Evolutionary conservation across 2,113 vertebrate genomes (phyloP), one percentile per base, ranked within the genome.

Genomic region (Aldabrachelys gigantea): DNA sequence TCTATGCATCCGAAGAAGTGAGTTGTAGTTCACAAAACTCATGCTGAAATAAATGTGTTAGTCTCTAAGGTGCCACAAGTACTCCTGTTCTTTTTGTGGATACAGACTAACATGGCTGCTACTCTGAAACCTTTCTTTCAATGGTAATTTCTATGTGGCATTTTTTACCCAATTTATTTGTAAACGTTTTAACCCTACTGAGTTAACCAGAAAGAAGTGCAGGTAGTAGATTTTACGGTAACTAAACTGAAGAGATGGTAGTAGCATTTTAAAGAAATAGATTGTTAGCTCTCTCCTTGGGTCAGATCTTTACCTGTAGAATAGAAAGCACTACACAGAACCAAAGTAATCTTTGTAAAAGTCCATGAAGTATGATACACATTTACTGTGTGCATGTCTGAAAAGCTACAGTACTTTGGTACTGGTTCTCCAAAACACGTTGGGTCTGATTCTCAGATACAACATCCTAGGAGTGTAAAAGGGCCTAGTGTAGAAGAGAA

Each of bases 111-210:
- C 44, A 44, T 7, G 44, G 44, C 44, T 44, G 44, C 44, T 44
- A 44, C 44, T 44, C 44, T 44, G 44, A 44, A 44, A 44, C 44
- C 44, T 92, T 96, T 95, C 91, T 92, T 89, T 87, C 72, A 83
- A 97, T 96, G 91, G 95, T 97, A 95, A 96, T 94, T 89, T 76
- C 88, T 82, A 84, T n/a, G 13, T 84, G 88, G 29, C 88, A 91
- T 93, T 92, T 94, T 92, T 94, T 44, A 65, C 62, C 50, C 41
- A 85, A 88, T 81, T 96, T 96, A 97, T 95, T 97, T 96, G 96
- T 59, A 94, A 47, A 65, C 94, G 35, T 84, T 80, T 90, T 94
- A 95, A 96, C 25, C 22, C 84, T 92, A 92, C 21, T 80, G 94
- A 84, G 44, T 95, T 94, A 96, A 96, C 86, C 65, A 95, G n/a